Base-by-base conservation (phyloP, 2,113 vertebrate genomes). In the Xyliphius kryptos region DNA sequence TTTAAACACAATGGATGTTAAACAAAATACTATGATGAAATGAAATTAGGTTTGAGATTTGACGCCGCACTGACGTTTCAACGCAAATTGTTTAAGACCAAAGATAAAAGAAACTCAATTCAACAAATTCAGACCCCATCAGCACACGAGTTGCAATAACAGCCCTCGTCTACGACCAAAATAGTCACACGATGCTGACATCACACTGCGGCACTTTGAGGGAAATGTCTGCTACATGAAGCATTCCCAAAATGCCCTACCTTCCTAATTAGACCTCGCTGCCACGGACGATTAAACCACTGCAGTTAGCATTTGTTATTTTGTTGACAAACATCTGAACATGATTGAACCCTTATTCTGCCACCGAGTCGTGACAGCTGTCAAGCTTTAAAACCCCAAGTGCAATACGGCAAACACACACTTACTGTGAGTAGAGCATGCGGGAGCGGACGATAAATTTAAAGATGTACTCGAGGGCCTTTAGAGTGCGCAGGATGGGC, bases 391-490 rank as follows among this genome's bases (percentile, higher is more conserved):
- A 51, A 32, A 56, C 44, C 48, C 63, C 20, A 1, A 26, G 10
- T 12, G 40, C 40, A 38, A 57, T 21, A 22, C 38, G 16, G 36
- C 48, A 56, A 44, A 46, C 20, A 20, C 7, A 69, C 72, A 94
- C 96, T 93, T 80, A 97, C 95, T 97, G 94, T 61, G 94, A 95
- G 83, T 95, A 98, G 71, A 98, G 90, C 66, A 89, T 92, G 69
- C 95, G 91, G 4, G 95, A 98, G 66, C 95, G 90, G 57, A 98
- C 94, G 59, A 98, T 97, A 86, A 98, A 97, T 82, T 98, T 98
- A 86, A 98, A 98, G 76, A 97, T 91, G 72, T 98, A 98, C 78
- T 98, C 96, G 22, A 98, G 83, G 44, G 94, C 92, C 83, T 98
- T 98, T 66, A 98, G 86, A 1, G 96, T 97, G 48, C 95, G 89